phyloP scores from a whole-genome alignment of 2,888 invertebrate species.

The Apomyelois bistriatella region DNA sequence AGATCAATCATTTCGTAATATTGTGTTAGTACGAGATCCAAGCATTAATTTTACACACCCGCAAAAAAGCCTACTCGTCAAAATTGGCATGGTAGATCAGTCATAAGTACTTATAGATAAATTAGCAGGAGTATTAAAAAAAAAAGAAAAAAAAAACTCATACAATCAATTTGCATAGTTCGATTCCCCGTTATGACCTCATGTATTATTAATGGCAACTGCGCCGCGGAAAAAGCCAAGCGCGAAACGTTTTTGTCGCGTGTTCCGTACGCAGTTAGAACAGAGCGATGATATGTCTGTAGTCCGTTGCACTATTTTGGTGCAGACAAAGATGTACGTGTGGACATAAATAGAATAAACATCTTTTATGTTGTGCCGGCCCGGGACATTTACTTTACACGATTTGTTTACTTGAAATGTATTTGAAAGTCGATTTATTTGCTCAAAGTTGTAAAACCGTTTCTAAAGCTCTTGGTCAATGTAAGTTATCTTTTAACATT shows the following conservation, averaged over 20 bases:
- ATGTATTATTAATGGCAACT: slow-evolving; percentile 27
- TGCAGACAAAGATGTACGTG: not conserved
- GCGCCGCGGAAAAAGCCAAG: slow-evolving; percentile 17
- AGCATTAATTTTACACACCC: not conserved
- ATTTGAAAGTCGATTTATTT: no score
- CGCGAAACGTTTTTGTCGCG: slow-evolving; percentile 11
- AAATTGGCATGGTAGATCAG: not conserved
- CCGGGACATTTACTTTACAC: not conserved
- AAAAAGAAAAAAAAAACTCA: slow-evolving; percentile 17
- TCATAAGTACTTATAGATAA: not conserved
- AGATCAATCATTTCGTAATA: not conserved
- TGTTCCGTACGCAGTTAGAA: slow-evolving; percentile 12
- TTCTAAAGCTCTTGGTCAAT: no score
- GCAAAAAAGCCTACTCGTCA: not conserved
- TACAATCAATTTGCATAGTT: slow-evolving; percentile 24
- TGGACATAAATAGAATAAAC: not conserved
- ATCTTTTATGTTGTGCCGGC: not conserved
- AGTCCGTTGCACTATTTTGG: not conserved
- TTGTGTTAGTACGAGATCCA: not conserved
- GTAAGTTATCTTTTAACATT: no score
- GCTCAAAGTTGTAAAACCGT: no score
- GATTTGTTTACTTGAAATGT: no score
- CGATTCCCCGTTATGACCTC: slow-evolving; percentile 27
- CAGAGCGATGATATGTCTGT: not conserved
- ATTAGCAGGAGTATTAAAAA: slow-evolving; percentile 7